phyloP scores from a whole-genome alignment of 2,797 vertebrate genomes.

The Lagodon rhomboides region DNA sequence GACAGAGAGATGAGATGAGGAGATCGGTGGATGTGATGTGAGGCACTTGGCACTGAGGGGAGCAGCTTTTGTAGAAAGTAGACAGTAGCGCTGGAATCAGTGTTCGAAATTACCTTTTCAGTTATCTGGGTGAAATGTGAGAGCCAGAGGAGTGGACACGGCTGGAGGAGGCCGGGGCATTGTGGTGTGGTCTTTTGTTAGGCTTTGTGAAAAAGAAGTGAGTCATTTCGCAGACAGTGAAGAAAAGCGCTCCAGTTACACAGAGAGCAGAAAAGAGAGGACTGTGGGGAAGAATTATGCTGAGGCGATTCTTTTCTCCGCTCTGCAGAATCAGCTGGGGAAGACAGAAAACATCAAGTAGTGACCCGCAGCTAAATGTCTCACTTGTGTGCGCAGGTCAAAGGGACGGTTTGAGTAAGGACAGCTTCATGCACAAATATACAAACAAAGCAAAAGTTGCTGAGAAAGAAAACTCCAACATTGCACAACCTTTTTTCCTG shows the following conservation, averaged over 20 bases:
- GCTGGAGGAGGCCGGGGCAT: slow-evolving; percentile 41
- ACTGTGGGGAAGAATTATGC: slow-evolving; percentile 77
- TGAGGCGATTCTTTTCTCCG: slow-evolving; percentile 77
- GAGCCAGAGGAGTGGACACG: slow-evolving; percentile 18
- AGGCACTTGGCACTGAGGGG: background rate
- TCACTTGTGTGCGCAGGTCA: slow-evolving; percentile 23
- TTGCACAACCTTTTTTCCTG: background rate
- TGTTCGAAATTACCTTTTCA: slow-evolving; percentile 32
- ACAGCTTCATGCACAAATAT: background rate
- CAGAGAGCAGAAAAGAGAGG: slow-evolving; percentile 55
- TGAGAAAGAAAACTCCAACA: background rate
- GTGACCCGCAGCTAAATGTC: slow-evolving; percentile 47
- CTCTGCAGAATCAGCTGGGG: slow-evolving; percentile 83
- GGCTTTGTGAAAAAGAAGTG: slow-evolving; percentile 69
- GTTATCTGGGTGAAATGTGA: slow-evolving; percentile 66
- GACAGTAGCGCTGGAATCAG: background rate
- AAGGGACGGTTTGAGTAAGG: background rate
- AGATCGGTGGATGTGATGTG: background rate
- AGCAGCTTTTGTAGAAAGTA: slow-evolving; percentile 1
- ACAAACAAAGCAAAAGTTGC: background rate
- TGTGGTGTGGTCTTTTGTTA: slow-evolving; percentile 75
- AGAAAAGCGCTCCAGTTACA: slow-evolving; percentile 81
- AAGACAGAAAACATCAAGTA: slow-evolving; percentile 54
- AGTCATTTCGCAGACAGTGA: slow-evolving; percentile 77
- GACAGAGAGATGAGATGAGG: too few relatives aligned